Conservation (phyloP, 2,113 vertebrate genomes). For the Cheilinus undulatus region DNA sequence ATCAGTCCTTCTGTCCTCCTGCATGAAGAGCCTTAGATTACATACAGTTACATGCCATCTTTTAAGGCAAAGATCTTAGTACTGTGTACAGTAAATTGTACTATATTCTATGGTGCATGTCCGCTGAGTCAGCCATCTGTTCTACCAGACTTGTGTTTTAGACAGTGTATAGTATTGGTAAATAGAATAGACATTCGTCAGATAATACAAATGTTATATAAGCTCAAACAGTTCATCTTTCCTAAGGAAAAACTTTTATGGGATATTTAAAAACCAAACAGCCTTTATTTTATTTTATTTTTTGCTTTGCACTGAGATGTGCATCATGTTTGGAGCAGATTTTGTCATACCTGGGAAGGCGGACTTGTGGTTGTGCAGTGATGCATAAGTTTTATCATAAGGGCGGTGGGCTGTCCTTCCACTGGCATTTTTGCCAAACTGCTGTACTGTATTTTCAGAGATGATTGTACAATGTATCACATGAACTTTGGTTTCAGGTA, state of each 20-base stretch:
- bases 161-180: slow-evolving; percentile 89
- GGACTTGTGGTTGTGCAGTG: slow-evolving; percentile 83
- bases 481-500: slow-evolving; percentile 92
- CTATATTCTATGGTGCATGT: slow-evolving; percentile 90
- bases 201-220: slow-evolving; percentile 85
- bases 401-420: slow-evolving; percentile 74
- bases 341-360: slow-evolving; percentile 84
- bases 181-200: slow-evolving; percentile 77
- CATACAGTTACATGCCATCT: slow-evolving; percentile 77
- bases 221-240: slow-evolving; percentile 86
- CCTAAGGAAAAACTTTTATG: slow-evolving; percentile 84
- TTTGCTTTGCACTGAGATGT: slow-evolving; percentile 87
- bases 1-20: slow-evolving; percentile 82
- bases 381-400: slow-evolving; percentile 78
- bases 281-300: slow-evolving; percentile 46
- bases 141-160: slow-evolving; percentile 86
- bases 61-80: slow-evolving; percentile 80
- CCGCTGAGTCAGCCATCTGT: slow-evolving; percentile 84
- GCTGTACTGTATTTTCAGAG: slow-evolving; percentile 90
- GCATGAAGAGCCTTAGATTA: slow-evolving; percentile 81
- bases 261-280: slow-evolving; percentile 86
- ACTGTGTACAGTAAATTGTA: slow-evolving; percentile 82
- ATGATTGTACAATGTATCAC: slow-evolving; percentile 88
- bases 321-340: slow-evolving; percentile 89
- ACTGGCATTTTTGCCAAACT: slow-evolving; percentile 84